Conservation (phyloP, 64 coral and sea anemone species). For the Stichodactyla mertensii region DNA sequence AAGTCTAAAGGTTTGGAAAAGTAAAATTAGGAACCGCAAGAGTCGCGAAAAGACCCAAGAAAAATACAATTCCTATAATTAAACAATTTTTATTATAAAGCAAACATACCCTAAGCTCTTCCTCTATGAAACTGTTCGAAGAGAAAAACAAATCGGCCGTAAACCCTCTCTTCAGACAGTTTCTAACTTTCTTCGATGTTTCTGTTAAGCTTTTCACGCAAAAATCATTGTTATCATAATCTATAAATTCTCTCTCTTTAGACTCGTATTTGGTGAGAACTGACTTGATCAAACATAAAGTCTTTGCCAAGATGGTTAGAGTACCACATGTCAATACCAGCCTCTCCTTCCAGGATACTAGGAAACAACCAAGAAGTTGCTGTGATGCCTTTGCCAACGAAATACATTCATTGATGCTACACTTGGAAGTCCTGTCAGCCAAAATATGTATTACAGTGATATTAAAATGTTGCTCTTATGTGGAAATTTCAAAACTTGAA, state of each 20-base stretch:
- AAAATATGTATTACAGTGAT: not conserved
- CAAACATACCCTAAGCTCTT: not conserved
- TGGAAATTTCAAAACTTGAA: too few relatives aligned
- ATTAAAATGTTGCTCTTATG: not conserved
- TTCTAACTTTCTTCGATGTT: not conserved
- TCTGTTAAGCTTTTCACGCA: not conserved
- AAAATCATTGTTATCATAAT: not conserved
- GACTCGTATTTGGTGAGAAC: not conserved
- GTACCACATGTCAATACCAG: not conserved
- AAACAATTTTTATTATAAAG: not conserved
- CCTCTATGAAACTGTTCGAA: not conserved
- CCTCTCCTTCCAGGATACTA: not conserved
- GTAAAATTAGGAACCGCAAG: too few relatives aligned
- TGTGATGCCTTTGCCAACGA: not conserved
- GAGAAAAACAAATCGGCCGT: not conserved
- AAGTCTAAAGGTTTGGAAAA: not conserved
- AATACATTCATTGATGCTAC: not conserved
- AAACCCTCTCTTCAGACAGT: not conserved
- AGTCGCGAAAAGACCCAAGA: too few relatives aligned
- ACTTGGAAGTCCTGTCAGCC: not conserved
- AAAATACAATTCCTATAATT: too few relatives aligned
- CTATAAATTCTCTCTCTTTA: not conserved
- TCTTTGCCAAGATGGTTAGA: conserved; percentile 1
- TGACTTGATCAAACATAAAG: not conserved
- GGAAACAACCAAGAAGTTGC: not conserved